Conservation (phyloP, 1,140 invertebrate species). For the Trachymyrmex septentrionalis region DNA sequence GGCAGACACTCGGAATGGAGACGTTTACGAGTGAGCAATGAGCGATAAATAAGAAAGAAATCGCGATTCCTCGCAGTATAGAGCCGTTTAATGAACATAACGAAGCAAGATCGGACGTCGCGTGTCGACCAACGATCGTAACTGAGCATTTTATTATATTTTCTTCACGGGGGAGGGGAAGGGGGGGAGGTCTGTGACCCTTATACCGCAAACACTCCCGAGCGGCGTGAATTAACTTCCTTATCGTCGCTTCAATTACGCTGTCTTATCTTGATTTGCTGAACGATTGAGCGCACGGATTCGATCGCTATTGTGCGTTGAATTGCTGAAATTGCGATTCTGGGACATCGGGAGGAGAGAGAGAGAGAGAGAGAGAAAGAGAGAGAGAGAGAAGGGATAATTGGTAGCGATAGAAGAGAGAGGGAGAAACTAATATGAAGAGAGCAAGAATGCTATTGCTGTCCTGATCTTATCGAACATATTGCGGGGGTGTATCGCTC, state of each 20-base stretch:
- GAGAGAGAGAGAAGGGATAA: slow-evolving; percentile 4
- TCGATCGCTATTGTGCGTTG: slow-evolving; percentile 8
- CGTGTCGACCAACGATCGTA: slow-evolving; percentile 14
- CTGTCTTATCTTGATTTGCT: slow-evolving; percentile 46
- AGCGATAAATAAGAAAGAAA: slow-evolving; percentile 44
- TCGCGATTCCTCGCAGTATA: neutral
- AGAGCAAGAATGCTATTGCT: slow-evolving; percentile 29
- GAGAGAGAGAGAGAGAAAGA: slow-evolving; percentile 10
- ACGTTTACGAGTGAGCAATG: neutral
- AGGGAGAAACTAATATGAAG: slow-evolving; percentile 26
- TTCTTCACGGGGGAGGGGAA: neutral
- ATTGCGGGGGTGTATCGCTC: slow-evolving; percentile 56
- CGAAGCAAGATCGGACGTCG: slow-evolving; percentile 5
- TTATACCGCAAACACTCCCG: neutral
- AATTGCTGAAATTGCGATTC: slow-evolving; percentile 41
- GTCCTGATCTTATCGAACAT: slow-evolving; percentile 56
- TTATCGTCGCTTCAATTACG: slow-evolving; percentile 51
- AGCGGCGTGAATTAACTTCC: slow-evolving; percentile 50
- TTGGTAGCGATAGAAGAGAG: slow-evolving; percentile 28
- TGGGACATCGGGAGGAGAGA: neutral
- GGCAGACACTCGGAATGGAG: neutral
- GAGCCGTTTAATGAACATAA: slow-evolving; percentile 36
- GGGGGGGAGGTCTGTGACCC: slow-evolving; percentile 19
- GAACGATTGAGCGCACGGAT: slow-evolving; percentile 19
- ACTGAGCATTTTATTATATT: slow-evolving; percentile 39